phyloP scores from a whole-genome alignment of 2,797 vertebrate genomes.

The Rhinophrynus dorsalis region DNA sequence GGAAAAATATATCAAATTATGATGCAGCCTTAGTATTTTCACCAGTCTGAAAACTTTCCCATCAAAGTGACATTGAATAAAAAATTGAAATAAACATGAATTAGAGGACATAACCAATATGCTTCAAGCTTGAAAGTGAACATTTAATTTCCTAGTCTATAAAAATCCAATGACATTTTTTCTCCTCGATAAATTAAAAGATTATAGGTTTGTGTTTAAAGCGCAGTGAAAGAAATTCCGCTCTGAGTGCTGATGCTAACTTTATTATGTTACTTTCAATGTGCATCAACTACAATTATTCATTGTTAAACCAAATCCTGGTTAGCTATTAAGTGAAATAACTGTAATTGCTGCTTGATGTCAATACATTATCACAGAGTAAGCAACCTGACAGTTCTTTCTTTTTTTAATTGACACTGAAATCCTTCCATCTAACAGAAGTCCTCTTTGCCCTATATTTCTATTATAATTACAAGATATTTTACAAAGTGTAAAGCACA shows the following conservation, averaged over 20 bases:
- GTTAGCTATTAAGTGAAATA: constrained; percentile 10
- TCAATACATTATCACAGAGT: neutral
- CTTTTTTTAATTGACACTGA: neutral
- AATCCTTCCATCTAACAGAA: neutral
- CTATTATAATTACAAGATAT: too few relatives aligned
- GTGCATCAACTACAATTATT: constrained; percentile 12
- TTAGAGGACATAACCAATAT: neutral
- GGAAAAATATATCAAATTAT: too few relatives aligned
- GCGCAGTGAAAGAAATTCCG: neutral
- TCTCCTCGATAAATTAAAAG: constrained; percentile 3
- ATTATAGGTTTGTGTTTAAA: constrained; percentile 17
- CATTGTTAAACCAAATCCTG: constrained; percentile 9
- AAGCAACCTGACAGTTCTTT: neutral
- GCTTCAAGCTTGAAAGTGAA: neutral
- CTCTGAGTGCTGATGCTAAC: neutral
- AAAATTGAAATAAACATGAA: neutral
- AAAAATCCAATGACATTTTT: neutral
- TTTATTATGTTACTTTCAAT: neutral
- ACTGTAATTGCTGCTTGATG: constrained; percentile 19
- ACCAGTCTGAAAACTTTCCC: neutral
- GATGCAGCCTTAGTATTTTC: too few relatives aligned
- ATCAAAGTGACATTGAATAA: constrained; percentile 10
- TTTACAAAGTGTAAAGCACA: too few relatives aligned
- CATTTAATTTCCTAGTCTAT: neutral
- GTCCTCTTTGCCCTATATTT: neutral